Evolutionary conservation across 1,140 invertebrate genomes (phyloP), one percentile per base, ranked within the genome.

Genomic region (Drosophila micromelanica): DNA sequence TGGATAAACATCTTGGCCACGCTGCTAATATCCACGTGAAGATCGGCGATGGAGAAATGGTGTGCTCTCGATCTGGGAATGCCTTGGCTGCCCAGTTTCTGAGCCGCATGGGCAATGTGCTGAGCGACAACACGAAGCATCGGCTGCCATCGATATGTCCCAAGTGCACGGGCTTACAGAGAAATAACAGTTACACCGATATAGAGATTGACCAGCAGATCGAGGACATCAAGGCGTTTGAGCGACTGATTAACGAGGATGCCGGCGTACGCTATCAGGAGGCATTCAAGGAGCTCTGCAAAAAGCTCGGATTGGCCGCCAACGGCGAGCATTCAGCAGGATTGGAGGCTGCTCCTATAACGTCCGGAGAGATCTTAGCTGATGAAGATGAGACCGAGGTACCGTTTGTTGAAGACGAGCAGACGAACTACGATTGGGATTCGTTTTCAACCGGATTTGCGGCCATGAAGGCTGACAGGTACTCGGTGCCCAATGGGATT

Each of bases 151-250:
- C 63, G 4, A 23, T 63, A 1, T 70, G 71, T 6, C 62, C 78
- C 17, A 74, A 73, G 7, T 76, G 75, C 30, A 56, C 27, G 3
- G 17, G 42, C 1, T 12, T 75, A 0, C 54, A 49, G 27, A 70
- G 32, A 2, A 67, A 77, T 35, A 51, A 12, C 7, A 87, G 67
- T 37, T 77, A 63, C 42, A 84, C 76, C 5, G 84, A 89, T 45
- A 35, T 77, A 37, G 84, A 89, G 42, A 89, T 89, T 13, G 84
- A 79, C 30, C 61, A 61, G 1, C 84, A 89, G 40, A 89, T 89
- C 38, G 80, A 89, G 23, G 65, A 73, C 13, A 89, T 89, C 0
- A 89, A 89, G 40, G 55, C 68, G 4, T 72, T 87, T 7, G 65
- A 63, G 15, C 30, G 42, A 1, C 5, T 73, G 8, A 69, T 61